These are phyloP conservation scores for Gallirallus australis DNA, from an alignment of 2,797 vertebrate genomes.

Conservation along the genomic window DNA sequence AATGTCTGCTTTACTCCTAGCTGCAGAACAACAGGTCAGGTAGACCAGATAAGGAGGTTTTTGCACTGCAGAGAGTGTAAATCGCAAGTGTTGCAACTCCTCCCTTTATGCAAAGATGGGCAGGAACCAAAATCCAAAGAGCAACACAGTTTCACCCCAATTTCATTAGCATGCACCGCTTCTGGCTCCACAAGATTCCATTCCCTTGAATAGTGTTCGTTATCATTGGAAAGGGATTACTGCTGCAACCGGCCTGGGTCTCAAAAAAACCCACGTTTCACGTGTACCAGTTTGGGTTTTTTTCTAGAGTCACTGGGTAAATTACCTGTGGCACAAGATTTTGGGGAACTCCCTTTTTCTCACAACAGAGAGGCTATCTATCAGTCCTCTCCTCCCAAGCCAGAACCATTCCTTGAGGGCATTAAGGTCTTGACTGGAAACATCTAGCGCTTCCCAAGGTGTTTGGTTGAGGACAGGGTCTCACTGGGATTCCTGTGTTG, in stretches of 20 bases:
- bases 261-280: neutral
- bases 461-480: neutral
- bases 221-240: neutral
- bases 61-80: neutral
- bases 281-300: neutral
- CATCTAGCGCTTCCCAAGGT: accelerated
- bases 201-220: neutral
- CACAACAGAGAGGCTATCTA: neutral
- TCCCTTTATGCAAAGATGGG: neutral
- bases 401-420: neutral
- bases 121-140: neutral
- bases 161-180: neutral
- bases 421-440: neutral
- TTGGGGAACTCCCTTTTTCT: neutral
- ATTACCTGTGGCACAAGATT: neutral
- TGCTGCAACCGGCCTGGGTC: neutral
- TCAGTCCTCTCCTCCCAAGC: neutral
- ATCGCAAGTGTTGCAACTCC: neutral
- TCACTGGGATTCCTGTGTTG: neutral
- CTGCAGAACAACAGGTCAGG: neutral
- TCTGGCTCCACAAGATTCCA: conserved; percentile 6
- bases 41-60: neutral
- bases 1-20: neutral
- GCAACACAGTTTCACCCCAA: neutral
- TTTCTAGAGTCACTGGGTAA: neutral